phyloP scores from a whole-genome alignment of 2,888 invertebrate species.

The Sphaeridia pumilis region DNA sequence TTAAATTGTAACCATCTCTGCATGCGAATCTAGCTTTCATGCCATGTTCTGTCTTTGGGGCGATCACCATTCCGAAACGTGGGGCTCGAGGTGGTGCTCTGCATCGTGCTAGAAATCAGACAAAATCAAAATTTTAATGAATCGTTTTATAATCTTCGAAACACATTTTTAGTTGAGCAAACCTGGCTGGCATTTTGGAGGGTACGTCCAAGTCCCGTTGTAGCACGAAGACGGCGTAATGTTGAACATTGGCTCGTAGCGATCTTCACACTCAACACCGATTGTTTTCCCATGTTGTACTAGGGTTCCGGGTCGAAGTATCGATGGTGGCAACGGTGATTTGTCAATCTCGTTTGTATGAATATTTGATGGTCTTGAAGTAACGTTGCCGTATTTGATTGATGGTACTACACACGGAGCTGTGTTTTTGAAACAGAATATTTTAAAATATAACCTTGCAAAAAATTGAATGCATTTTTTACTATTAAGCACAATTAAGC shows the following conservation, averaged over 20 bases:
- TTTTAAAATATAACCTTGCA: not conserved
- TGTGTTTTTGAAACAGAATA: slow-evolving; percentile 38
- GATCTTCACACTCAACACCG: slow-evolving; percentile 63
- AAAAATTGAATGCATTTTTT: no score
- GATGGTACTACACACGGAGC: slow-evolving; percentile 91
- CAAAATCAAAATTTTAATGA: no score
- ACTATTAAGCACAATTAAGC: not conserved
- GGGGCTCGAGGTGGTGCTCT: slow-evolving; percentile 71
- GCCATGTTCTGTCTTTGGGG: slow-evolving; percentile 93
- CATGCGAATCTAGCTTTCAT: slow-evolving; percentile 89
- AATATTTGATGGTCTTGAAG: slow-evolving; percentile 29
- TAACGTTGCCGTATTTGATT: slow-evolving; percentile 41
- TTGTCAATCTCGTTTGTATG: slow-evolving; percentile 12
- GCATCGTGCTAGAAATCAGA: slow-evolving; percentile 66
- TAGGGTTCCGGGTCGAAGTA: slow-evolving; percentile 35
- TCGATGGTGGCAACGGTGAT: slow-evolving; percentile 9
- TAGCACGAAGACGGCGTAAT: slow-evolving; percentile 62
- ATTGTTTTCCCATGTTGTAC: slow-evolving; percentile 61
- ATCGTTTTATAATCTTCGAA: no score
- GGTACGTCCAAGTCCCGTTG: slow-evolving; percentile 91
- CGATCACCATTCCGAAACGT: slow-evolving; percentile 88
- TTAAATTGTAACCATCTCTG: slow-evolving; percentile 79
- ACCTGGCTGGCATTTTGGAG: slow-evolving; percentile 76
- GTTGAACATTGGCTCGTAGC: slow-evolving; percentile 58
- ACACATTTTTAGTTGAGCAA: no score